These are phyloP conservation scores for Ypsolopha sequella DNA, from an alignment of 2,888 invertebrate genomes.

Conservation along the genomic window DNA sequence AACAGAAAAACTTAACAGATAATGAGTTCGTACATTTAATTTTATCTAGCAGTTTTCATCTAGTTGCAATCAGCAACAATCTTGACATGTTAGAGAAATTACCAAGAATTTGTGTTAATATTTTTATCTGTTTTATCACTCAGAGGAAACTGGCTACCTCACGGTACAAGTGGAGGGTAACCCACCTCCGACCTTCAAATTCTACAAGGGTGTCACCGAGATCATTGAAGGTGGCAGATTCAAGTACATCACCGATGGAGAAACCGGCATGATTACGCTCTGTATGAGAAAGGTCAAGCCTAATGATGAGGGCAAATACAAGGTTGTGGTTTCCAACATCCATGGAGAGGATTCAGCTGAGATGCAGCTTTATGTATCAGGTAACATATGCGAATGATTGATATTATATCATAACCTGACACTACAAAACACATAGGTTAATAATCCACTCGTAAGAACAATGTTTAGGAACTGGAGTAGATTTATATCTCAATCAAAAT, in stretches of 20 bases:
- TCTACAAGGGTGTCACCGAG: slow-evolving; percentile 94
- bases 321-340: slow-evolving; percentile 90
- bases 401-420: too few relatives aligned
- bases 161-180: slow-evolving; percentile 94
- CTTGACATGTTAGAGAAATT: neutral
- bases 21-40: too few relatives aligned
- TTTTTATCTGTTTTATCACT: slow-evolving; percentile 6
- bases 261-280: slow-evolving; percentile 91
- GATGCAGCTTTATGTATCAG: slow-evolving; percentile 96
- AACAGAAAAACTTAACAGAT: too few relatives aligned
- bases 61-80: too few relatives aligned
- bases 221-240: slow-evolving; percentile 96
- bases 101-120: neutral
- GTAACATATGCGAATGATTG: slow-evolving; percentile 52
- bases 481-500: too few relatives aligned
- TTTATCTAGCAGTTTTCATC: too few relatives aligned
- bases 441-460: too few relatives aligned
- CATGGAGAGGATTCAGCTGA: slow-evolving; percentile 97
- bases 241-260: slow-evolving; percentile 95
- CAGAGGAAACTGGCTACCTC: slow-evolving; percentile 94
- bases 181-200: slow-evolving; percentile 95
- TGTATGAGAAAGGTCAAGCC: slow-evolving; percentile 97
- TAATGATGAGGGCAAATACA: slow-evolving; percentile 97
- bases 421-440: too few relatives aligned
- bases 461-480: too few relatives aligned